Conservation (phyloP, 2,113 vertebrate species). For the Oreotrochilus melanogaster region DNA sequence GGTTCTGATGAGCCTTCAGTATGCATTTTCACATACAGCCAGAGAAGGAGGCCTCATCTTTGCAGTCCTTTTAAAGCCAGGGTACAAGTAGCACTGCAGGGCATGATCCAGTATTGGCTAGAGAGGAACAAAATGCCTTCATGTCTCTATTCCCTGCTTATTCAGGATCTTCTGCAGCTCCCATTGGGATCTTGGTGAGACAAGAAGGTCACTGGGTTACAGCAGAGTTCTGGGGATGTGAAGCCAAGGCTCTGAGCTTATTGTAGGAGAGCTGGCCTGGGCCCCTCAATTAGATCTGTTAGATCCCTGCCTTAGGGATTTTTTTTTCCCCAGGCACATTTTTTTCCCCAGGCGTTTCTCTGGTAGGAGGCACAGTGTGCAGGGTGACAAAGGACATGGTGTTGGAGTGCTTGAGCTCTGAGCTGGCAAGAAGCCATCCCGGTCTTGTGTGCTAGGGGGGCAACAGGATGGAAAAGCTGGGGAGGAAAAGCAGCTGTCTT, state of each 20-base stretch:
- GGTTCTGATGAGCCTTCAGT: background rate
- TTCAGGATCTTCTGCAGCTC: background rate
- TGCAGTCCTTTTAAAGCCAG: background rate
- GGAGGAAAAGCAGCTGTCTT: conserved; percentile 25
- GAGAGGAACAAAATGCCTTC: conserved; percentile 22
- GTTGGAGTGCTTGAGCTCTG: conserved; percentile 38
- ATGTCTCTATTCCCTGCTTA: accelerated
- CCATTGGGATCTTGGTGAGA: background rate
- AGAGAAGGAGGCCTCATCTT: background rate
- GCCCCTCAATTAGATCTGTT: background rate
- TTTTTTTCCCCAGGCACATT: background rate
- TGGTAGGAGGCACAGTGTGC: conserved; percentile 43
- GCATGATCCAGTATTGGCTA: background rate
- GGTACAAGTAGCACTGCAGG: background rate
- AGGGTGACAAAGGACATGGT: conserved; percentile 54
- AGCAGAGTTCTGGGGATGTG: background rate
- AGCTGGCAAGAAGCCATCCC: conserved; percentile 58
- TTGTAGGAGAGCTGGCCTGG: background rate
- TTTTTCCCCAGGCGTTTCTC: conserved; percentile 20
- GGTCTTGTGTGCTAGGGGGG: conserved; percentile 7
- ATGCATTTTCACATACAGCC: background rate
- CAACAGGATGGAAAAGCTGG: background rate
- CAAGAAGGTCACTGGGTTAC: background rate
- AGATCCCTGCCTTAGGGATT: background rate
- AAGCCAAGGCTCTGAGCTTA: background rate